These are phyloP conservation scores for Xanthorhoe spadicearia DNA, from an alignment of 2,888 invertebrate species.

Conservation along the genomic window DNA sequence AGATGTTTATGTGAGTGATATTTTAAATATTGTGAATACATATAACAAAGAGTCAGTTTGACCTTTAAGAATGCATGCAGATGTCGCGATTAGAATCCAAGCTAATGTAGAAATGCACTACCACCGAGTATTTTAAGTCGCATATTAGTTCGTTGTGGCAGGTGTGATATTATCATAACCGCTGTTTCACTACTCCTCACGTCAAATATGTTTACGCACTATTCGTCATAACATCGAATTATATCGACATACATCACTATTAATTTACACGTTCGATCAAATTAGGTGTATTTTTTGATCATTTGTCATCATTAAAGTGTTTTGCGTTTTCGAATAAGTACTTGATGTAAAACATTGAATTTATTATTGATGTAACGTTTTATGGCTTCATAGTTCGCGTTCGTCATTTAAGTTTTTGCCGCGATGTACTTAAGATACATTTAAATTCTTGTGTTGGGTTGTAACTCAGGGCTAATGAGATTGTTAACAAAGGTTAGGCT, in stretches of 20 bases:
- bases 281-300: constrained; percentile 71
- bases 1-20: constrained; percentile 22
- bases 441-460: constrained; percentile 54
- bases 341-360: constrained; percentile 49
- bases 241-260: constrained; percentile 64
- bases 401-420: constrained; percentile 43
- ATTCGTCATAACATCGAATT: constrained; percentile 59
- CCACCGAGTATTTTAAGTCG: constrained; percentile 48
- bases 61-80: constrained; percentile 53
- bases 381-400: constrained; percentile 48
- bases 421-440: constrained; percentile 32
- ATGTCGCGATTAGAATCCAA: constrained; percentile 64
- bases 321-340: constrained; percentile 53
- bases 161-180: constrained; percentile 58
- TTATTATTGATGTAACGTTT: constrained; percentile 36
- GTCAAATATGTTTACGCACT: constrained; percentile 60
- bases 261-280: constrained; percentile 71
- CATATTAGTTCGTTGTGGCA: constrained; percentile 48
- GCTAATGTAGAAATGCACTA: constrained; percentile 47
- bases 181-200: constrained; percentile 57
- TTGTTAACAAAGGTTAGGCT: constrained; percentile 56
- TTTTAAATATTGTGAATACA: constrained; percentile 23
- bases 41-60: constrained; percentile 41
- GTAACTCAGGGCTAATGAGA: constrained; percentile 53
- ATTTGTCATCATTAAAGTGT: constrained; percentile 73